Base-by-base conservation (phyloP, 2,797 vertebrate genomes). In the Neosilurus mollespiculum region DNA sequence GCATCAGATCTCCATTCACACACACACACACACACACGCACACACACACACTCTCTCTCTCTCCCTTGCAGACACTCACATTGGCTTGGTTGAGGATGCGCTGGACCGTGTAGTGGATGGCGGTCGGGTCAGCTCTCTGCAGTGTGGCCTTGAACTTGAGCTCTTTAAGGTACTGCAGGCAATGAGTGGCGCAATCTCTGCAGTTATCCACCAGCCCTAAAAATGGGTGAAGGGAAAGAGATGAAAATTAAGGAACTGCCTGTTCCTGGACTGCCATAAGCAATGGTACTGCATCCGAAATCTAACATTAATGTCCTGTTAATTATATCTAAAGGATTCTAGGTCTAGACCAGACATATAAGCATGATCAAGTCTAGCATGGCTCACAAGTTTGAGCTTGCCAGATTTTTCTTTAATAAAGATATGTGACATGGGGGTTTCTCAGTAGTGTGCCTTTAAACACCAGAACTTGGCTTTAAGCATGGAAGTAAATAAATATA, bases 91-190 rank as follows among this genome's bases (percentile, higher is more conserved):
- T 59, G 12, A 94, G 91, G 86, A 94, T 87, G 18, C 91, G 91
- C n/a, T 94, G 94, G 1, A 95, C 84, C 0, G 84, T 84, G 88
- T 88, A 90, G 54, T 92, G 92, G 3, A 92, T 83, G 0, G 88
- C 90, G 0, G 91, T 65, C 0, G 93, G 89, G 65, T 95, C 91
- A 0, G 94, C 94, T 70, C 91, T 80, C 11, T 66, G 91, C 5
- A 95, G 82, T 26, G 85, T 93, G 86, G 90, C 84, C 89, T 93
- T 91, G 62, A 92, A 51, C 88, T 95, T 95, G 78, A 95, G 84
- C 10, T 94, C 93, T 84, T 92, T 94, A 85, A 95, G 71, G 88
- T 88, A 93, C 88, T 93, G 92, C 1, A 95, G 93, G 80, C 93
- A 93, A 84, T 92, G 87, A 30, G 88, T 92, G 0, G 94, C 91